Evolutionary conservation across 2,113 vertebrate species (phyloP).

Genomic region (Larimichthys polyactis): DNA sequence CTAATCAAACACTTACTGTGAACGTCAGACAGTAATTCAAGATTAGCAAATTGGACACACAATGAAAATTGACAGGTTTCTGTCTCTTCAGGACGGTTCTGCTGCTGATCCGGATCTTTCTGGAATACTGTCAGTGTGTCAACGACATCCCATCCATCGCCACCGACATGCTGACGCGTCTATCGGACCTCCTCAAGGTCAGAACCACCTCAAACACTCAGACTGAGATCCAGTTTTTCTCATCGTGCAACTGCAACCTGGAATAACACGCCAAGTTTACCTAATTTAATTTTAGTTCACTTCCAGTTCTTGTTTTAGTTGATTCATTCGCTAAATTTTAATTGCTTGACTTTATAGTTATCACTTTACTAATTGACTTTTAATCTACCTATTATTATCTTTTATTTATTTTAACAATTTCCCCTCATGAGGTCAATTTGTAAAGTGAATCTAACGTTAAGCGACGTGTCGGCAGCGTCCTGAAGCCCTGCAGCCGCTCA

Average conservation of each 20-base stretch:
- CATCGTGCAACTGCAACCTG: no score
- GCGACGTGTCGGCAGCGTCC: no score
- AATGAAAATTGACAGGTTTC: not conserved
- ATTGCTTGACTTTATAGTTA: no score
- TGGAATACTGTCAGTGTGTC: slow-evolving; percentile 99
- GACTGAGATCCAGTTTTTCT: no score
- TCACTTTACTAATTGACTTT: no score
- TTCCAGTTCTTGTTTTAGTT: no score
- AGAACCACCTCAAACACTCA: not conserved
- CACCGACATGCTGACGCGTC: slow-evolving; percentile 96
- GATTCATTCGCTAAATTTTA: no score
- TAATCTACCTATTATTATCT: no score
- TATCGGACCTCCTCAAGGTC: slow-evolving; percentile 97
- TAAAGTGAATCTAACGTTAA: not conserved
- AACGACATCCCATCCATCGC: slow-evolving; percentile 97
- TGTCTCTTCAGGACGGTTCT: slow-evolving; percentile 90
- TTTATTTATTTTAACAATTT: no score
- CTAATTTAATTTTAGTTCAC: no score
- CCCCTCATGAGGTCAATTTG: not conserved
- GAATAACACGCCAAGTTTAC: no score
- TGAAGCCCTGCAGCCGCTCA: no score
- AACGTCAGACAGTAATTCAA: not conserved
- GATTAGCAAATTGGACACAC: not conserved
- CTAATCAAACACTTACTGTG: not conserved
- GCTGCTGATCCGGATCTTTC: slow-evolving; percentile 96